Evolutionary conservation across 2,797 vertebrate species (phyloP), one percentile per base, ranked within the genome.

Genomic region (Anguilla anguilla): DNA sequence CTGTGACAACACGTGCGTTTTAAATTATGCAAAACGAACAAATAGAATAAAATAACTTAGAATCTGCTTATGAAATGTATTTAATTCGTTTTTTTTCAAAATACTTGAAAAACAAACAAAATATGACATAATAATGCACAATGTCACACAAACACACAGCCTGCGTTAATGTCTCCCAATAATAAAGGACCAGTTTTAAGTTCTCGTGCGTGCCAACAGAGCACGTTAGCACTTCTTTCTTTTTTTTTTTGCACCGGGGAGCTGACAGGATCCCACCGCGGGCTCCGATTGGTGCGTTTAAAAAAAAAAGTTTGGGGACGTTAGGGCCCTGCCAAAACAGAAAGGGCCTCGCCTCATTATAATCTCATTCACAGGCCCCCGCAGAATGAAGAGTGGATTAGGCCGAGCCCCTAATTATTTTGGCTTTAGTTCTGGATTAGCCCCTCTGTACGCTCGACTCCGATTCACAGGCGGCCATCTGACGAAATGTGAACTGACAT

Each of bases 401-500:
- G 96, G 96, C 92, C 91, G 95, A 97, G 94, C 96, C 96, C 94
- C 96, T 97, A 96, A 97, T 97, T 97, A 97, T 96, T 97, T 96
- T 97, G 96, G 95, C 97, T 97, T 97, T 97, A 96, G 96, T 97
- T 97, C 96, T 96, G 96, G 96, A 97, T 97, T 96, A 94, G 94
- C 94, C 94, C 94, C 95, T 95, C 91, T 93, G 96, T 96, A 94
- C 96, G 95, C 97, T 95, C 96, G 91, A 96, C 96, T 95, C 92
- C 94, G 88, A 96, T 92, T 93, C 92, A 93, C 93, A 92, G 91
- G 91, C 90, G 74, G 43, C 95, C 96, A 96, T 97, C 93, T 95
- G 96, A 96, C 91, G 96, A 95, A 97, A 98, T 97, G 97, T 95
- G 95, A 96, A 97, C 95, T 97, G 97, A 97, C 97, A 97, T 95